Conservation (phyloP, 2,888 invertebrate species). For the Cataglyphis altisquamis region DNA sequence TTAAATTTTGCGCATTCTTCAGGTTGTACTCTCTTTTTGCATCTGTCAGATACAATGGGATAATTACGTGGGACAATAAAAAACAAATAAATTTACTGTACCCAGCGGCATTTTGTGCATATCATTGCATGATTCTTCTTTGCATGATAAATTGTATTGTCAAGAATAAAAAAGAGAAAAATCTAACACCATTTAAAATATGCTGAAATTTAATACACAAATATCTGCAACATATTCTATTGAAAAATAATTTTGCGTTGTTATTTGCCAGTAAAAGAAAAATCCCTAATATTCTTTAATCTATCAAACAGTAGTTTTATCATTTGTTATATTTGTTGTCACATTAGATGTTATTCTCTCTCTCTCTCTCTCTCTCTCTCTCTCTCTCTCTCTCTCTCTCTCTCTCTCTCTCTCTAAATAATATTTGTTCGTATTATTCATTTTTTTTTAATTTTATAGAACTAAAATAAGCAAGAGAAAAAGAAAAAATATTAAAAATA, state of each 20-base stretch:
- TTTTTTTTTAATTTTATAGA: background rate
- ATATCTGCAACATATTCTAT: background rate
- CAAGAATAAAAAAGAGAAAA: conserved; percentile 6
- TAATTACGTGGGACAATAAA: conserved; percentile 60
- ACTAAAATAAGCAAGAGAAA: background rate
- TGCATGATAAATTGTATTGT: conserved; percentile 37
- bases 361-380: too few relatives aligned
- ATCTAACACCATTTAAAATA: conserved; percentile 8
- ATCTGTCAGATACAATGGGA: conserved; percentile 33
- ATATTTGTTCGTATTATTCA: background rate
- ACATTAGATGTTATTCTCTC: background rate
- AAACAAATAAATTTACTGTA: conserved; percentile 33
- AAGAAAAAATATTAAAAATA: background rate
- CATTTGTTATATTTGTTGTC: too few relatives aligned
- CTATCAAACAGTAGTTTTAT: background rate
- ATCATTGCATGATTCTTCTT: background rate
- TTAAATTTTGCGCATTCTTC: conserved; percentile 59
- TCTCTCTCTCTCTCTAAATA: background rate
- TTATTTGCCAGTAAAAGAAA: background rate
- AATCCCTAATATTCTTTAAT: background rate
- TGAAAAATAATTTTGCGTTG: conserved; percentile 7
- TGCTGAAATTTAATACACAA: conserved; percentile 13
- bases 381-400: too few relatives aligned
- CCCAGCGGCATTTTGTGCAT: conserved; percentile 13
- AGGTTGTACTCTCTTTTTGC: background rate